Evolutionary conservation across 2,113 vertebrate genomes (phyloP).

Genomic region (Atrichornis clamosus): DNA sequence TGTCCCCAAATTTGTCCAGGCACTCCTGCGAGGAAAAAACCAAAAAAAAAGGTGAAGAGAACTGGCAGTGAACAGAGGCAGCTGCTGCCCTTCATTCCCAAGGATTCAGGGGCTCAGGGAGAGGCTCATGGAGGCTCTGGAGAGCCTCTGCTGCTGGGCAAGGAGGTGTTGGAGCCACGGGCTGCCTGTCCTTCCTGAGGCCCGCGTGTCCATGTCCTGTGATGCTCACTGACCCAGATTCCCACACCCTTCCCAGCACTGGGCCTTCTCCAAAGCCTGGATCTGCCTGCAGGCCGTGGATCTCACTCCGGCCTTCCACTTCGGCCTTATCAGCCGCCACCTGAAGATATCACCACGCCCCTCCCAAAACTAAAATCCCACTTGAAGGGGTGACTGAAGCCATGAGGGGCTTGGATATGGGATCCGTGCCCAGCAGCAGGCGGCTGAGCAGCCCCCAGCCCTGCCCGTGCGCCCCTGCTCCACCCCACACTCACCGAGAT

Average conservation of each 20-base stretch:
- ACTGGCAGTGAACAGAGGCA: background rate
- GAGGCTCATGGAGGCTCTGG: background rate
- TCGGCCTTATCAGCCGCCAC: background rate
- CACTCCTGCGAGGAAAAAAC: conserved; percentile 85
- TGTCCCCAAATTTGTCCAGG: conserved; percentile 92
- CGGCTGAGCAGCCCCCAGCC: background rate
- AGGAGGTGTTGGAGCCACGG: background rate
- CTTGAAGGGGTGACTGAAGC: background rate
- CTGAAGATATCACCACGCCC: background rate
- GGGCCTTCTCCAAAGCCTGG: background rate
- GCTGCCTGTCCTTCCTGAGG: background rate
- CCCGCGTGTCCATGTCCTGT: no score
- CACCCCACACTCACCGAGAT: conserved; percentile 78
- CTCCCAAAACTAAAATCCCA: background rate
- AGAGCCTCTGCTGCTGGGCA: background rate
- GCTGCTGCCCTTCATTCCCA: background rate
- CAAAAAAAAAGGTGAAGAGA: background rate
- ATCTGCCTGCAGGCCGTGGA: background rate
- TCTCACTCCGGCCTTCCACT: background rate
- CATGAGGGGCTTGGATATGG: accelerated
- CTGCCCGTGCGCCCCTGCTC: background rate
- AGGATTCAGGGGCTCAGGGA: background rate
- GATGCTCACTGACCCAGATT: conserved; percentile 36
- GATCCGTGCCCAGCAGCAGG: background rate
- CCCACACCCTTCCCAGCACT: background rate